These are phyloP conservation scores for Pseudomyrmex concolor DNA, from an alignment of 1,140 invertebrate species.

Conservation along the genomic window DNA sequence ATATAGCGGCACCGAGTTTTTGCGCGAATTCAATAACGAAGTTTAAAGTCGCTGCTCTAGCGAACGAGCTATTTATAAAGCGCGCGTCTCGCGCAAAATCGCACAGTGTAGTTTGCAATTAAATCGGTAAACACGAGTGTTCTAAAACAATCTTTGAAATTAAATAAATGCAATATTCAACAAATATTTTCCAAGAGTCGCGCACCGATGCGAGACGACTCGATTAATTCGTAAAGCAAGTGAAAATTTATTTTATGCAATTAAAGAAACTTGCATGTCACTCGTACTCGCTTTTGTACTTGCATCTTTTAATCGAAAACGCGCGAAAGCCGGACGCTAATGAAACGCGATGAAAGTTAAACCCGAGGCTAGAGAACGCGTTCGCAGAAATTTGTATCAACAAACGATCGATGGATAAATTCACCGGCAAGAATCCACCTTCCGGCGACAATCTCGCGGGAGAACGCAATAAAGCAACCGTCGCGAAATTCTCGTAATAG, in stretches of 20 bases:
- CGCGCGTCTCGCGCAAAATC: constrained; percentile 15
- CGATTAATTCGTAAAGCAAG: too few relatives aligned
- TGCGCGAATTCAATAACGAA: constrained; percentile 38
- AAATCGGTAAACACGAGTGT: too few relatives aligned
- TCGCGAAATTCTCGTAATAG: neutral
- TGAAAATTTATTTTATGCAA: neutral
- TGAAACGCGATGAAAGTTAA: too few relatives aligned
- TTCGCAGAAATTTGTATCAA: neutral
- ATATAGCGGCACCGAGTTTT: constrained; percentile 48
- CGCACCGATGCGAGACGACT: too few relatives aligned
- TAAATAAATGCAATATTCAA: neutral
- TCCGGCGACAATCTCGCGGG: neutral
- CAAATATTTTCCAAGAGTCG: too few relatives aligned
- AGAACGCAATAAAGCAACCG: neutral
- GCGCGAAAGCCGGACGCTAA: too few relatives aligned
- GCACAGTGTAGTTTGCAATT: neutral
- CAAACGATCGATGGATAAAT: neutral
- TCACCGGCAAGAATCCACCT: neutral
- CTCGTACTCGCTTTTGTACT: too few relatives aligned
- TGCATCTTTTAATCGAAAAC: too few relatives aligned
- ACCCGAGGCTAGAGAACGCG: neutral
- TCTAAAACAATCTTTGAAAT: neutral
- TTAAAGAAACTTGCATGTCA: neutral
- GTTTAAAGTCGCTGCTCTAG: neutral
- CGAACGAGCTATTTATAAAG: neutral